phyloP scores from a whole-genome alignment of 2,113 vertebrate genomes.

The Phycodurus eques region DNA sequence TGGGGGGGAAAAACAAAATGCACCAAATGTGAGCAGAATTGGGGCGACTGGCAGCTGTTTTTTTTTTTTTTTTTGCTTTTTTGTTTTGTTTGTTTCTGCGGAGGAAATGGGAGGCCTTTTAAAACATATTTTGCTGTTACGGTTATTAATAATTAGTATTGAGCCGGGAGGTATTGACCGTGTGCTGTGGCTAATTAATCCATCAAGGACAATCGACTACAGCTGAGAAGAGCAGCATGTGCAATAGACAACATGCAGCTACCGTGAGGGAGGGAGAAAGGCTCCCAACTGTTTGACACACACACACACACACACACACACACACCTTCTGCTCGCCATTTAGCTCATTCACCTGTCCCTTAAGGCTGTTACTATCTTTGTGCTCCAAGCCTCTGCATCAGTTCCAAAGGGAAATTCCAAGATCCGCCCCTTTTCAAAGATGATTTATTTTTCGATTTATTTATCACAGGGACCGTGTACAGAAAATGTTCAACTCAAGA shows the following conservation, averaged over 20 bases:
- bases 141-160: constrained; percentile 54
- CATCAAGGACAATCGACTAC: constrained; percentile 49
- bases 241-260: constrained; percentile 32
- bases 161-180: constrained; percentile 47
- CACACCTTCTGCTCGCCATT: constrained; percentile 33
- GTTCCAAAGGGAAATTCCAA: constrained; percentile 1
- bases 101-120: constrained; percentile 8
- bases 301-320: constrained; percentile 14
- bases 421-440: background rate
- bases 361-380: constrained; percentile 45
- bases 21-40: no score
- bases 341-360: constrained; percentile 34
- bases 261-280: constrained; percentile 16
- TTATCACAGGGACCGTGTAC: background rate
- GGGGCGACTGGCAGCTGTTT: background rate
- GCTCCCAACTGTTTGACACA: constrained; percentile 19
- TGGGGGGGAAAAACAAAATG: no score
- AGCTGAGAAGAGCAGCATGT: constrained; percentile 44
- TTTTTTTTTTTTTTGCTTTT: background rate
- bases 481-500: background rate
- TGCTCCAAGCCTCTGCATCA: constrained; percentile 37
- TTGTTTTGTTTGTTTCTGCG: background rate
- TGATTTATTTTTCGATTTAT: background rate
- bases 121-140: constrained; percentile 15
- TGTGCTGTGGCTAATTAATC: constrained; percentile 58